phyloP scores from a whole-genome alignment of 1,140 invertebrate genomes.

The Dendrolimus punctatus region DNA sequence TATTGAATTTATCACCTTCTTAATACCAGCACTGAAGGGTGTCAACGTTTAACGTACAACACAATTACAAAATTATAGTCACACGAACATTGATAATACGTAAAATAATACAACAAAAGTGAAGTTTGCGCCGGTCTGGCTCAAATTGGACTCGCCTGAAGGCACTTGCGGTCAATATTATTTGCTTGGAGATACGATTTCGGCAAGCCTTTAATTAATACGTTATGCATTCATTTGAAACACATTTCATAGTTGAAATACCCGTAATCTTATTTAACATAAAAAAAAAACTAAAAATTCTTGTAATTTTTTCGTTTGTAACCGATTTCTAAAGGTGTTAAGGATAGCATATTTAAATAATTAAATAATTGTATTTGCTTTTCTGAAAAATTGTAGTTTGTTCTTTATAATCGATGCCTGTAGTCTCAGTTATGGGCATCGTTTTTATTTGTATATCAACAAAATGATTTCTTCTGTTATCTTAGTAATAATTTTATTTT shows the following conservation, averaged over 20 bases:
- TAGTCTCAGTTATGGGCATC: no score
- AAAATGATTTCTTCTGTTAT: no score
- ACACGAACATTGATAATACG: constrained; percentile 33
- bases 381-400: no score
- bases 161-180: constrained; percentile 55
- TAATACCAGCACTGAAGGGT: constrained; percentile 61
- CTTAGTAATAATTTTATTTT: no score
- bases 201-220: constrained; percentile 35
- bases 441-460: no score
- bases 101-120: constrained; percentile 29
- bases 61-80: constrained; percentile 48
- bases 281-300: no score
- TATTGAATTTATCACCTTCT: constrained; percentile 67
- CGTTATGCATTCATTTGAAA: constrained; percentile 1
- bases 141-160: constrained; percentile 50
- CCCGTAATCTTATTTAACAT: no score
- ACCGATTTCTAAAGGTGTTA: no score
- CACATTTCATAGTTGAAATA: neutral
- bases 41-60: constrained; percentile 66
- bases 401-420: no score
- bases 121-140: constrained; percentile 36
- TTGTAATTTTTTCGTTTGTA: no score
- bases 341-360: no score
- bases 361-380: no score
- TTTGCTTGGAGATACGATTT: constrained; percentile 41